Base-by-base conservation (phyloP, 2,113 vertebrate genomes). In the Syngnathoides biaculeatus region DNA sequence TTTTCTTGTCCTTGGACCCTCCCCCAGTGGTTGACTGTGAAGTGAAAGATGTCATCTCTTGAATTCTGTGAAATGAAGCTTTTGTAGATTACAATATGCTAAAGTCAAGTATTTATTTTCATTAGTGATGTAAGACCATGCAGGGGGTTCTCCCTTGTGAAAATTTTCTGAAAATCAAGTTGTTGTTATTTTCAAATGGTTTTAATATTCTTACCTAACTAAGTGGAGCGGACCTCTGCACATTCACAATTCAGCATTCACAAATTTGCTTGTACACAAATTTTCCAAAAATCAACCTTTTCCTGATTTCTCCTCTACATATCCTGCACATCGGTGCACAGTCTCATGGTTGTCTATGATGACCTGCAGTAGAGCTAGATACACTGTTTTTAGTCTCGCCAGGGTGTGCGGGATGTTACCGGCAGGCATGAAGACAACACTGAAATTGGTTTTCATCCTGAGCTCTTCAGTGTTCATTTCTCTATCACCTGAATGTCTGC, bases 11-110 rank as follows among this genome's bases (percentile, higher is more conserved):
- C 48, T 59, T 17, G n/a, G 1, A 53, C 19, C 53, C 68, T 64
- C 65, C 70, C 63, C 64, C 68, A 9, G 11, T 43, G n/a, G 70
- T 52, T 12, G 30, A 39, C 26, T 7, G 71, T 68, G 45, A 74
- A 83, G 53, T 76, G 40, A 66, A 8, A 70, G 30, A 14, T 3
- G n/a, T 47, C 24, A 27, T 59, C 17, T 27, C 40, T 47, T 47
- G 22, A 27, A 48, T 48, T 26, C 62, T n/a, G 17, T 64, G 43
- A 48, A 35, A 65, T 50, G 26, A 50, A 48, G 1, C 19, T 53
- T 61, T 69, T 67, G 85, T 78, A 35, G 78, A 84, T 81, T 67
- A 35, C 30, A 35, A 35, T 35, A 84, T 63, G 40, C 14, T 55
- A 59, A 52, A 65, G 72, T 76, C 73, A 67, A 26, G 39, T 17